Base-by-base conservation (phyloP, 2,888 invertebrate species). In the Drosophila ezoana region DNA sequence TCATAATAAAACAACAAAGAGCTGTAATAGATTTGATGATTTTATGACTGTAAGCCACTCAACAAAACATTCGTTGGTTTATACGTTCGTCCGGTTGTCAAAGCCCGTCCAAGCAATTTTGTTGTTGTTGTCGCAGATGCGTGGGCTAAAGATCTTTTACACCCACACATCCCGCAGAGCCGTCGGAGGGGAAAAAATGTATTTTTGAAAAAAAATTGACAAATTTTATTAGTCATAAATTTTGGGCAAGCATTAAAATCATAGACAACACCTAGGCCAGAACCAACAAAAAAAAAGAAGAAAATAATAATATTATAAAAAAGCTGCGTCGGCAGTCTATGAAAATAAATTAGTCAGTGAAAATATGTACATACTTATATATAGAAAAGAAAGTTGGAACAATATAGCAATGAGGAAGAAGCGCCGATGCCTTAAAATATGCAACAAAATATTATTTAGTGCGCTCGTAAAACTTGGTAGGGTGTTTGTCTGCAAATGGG, bases 161-260 rank as follows among this genome's bases (percentile, higher is more conserved):
- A 68, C 84, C 89, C 86, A 83, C 89, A 78, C 48, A 40, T 20
- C 18, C n/a, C 16, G 37, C 20, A 49, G 41, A 18, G 18, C 13
- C 35, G 4, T 3, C 3, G 16, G 18, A 23, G 41, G 18, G 41
- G 14, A 54, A 65, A 56, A 65, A 35, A 64, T 61, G 59, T 54
- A 43, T 65, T 51, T 57, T 53, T 44, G 35, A 23, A 48, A 37
- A 35, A 28, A 35, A 59, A 44, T 81, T 75, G 77, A 85, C 89
- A 75, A 88, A 77, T 85, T 85, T 85, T 85, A 85, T 85, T 88
- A 88, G 81, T 89, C 90, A 85, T 85, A 85, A 85, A 85, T 89
- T 89, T 75, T 69, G 77, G 57, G 57, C 66, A 51, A 63, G 63
- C 83, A 80, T 75, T 69, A 84, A 81, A 81, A 68, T 64, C 74